These are phyloP conservation scores for Bedellia somnulentella DNA, from an alignment of 2,888 invertebrate species.

Conservation along the genomic window DNA sequence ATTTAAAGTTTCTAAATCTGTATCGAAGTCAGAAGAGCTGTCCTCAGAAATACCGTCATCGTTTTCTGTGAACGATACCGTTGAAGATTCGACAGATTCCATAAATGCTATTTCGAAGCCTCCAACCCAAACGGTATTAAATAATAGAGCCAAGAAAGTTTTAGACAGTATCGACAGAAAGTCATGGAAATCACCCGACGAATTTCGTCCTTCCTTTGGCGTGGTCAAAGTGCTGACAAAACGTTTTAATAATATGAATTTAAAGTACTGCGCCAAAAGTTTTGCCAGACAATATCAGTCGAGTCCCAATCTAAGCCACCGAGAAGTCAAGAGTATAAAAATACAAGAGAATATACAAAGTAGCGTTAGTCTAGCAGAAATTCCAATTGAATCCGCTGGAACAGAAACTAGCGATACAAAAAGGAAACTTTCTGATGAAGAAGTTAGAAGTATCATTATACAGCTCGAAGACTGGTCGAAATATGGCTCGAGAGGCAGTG, in stretches of 20 bases:
- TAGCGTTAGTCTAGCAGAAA: conserved; percentile 43
- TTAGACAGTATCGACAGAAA: conserved; percentile 45
- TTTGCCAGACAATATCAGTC: conserved; percentile 48
- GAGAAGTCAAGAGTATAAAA: conserved; percentile 20
- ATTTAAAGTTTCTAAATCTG: conserved; percentile 31
- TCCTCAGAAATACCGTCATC: conserved; percentile 30
- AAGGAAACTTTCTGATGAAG: conserved; percentile 38
- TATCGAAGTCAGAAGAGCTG: conserved; percentile 37
- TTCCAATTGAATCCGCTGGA: conserved; percentile 36
- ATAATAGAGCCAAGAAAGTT: conserved; percentile 30
- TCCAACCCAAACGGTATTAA: conserved; percentile 17
- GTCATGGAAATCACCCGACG: conserved; percentile 72
- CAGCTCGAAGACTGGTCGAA: conserved; percentile 53
- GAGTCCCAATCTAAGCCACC: conserved; percentile 44
- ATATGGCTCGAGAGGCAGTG: conserved; percentile 48
- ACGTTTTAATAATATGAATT: conserved; percentile 64
- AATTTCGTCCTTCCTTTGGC: conserved; percentile 67
- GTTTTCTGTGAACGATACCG: conserved; percentile 36
- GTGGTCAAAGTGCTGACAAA: conserved; percentile 71
- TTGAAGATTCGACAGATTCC: conserved; percentile 20
- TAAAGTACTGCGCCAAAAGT: conserved; percentile 38
- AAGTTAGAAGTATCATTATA: conserved; percentile 48
- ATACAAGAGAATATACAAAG: conserved; percentile 24
- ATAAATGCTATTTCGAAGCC: conserved; percentile 11
- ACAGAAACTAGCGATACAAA: conserved; percentile 30